Conservation (phyloP, 2,113 vertebrate genomes). For the Cyanoramphus novaezelandiae region DNA sequence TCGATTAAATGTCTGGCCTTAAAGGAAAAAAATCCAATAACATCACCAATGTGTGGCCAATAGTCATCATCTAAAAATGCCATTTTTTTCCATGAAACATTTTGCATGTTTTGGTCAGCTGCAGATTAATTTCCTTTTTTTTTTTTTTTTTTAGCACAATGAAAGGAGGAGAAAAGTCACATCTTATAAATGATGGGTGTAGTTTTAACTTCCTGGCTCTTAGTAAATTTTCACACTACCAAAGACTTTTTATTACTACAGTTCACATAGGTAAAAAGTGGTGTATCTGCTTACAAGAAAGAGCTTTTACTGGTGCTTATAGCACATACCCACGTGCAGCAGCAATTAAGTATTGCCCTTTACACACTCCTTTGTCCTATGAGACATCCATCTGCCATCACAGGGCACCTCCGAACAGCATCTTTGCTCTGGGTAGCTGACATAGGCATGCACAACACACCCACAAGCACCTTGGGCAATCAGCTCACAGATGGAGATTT, state of each 20-base stretch:
- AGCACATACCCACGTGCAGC: too few relatives aligned
- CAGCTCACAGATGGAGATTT: neutral
- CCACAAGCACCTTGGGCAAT: neutral
- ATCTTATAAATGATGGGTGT: neutral
- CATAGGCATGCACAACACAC: neutral
- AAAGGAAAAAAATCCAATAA: neutral
- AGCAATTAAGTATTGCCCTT: neutral
- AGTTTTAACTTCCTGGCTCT: neutral
- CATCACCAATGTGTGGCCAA: neutral
- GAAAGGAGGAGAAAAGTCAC: neutral
- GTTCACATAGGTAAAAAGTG: neutral
- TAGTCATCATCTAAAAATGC: neutral
- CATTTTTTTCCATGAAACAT: neutral
- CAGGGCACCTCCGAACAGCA: neutral
- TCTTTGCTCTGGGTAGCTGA: neutral
- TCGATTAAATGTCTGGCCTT: neutral
- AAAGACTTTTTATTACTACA: neutral
- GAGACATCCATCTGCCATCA: neutral
- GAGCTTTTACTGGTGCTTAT: neutral
- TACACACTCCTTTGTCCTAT: neutral
- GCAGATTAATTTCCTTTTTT: neutral
- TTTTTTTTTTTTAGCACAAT: neutral
- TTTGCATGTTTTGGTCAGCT: slow-evolving; percentile 7
- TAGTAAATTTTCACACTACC: neutral
- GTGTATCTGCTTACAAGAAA: neutral